Evolutionary conservation across 2,888 invertebrate species (phyloP).

Genomic region (Trypoxylon attenuatum): DNA sequence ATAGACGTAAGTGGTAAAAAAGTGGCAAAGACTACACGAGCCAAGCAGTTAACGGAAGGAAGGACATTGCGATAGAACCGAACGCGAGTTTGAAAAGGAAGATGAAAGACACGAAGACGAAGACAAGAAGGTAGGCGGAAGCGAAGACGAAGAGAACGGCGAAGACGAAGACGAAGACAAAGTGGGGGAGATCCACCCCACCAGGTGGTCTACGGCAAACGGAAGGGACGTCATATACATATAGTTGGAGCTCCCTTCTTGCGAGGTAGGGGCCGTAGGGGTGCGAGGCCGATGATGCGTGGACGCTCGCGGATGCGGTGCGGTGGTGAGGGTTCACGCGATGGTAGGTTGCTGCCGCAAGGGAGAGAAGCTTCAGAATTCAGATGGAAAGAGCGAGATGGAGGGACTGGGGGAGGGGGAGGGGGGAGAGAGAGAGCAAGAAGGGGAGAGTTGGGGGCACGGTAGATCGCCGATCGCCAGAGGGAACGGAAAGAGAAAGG

Average conservation of each 20-base stretch:
- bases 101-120: background rate
- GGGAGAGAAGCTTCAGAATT: background rate
- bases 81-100: background rate
- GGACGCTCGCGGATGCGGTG: constrained; percentile 9
- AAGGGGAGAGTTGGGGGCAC: constrained; percentile 10
- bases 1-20: background rate
- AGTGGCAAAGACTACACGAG: constrained; percentile 1
- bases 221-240: too few species aligned
- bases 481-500: constrained; percentile 17
- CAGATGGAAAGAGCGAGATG: background rate
- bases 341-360: background rate
- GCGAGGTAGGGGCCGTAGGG: too few species aligned
- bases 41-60: constrained; percentile 6
- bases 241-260: too few species aligned
- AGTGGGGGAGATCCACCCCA: too few species aligned
- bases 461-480: constrained; percentile 28
- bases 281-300: constrained; percentile 3
- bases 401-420: constrained; percentile 20
- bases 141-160: constrained; percentile 21
- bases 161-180: constrained; percentile 29
- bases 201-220: too few species aligned
- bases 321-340: constrained; percentile 6
- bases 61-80: background rate
- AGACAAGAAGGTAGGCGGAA: constrained; percentile 14
- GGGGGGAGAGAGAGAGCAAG: constrained; percentile 26